Base-by-base conservation (phyloP, 2,888 invertebrate species). In the Platerodrilus igneus region DNA sequence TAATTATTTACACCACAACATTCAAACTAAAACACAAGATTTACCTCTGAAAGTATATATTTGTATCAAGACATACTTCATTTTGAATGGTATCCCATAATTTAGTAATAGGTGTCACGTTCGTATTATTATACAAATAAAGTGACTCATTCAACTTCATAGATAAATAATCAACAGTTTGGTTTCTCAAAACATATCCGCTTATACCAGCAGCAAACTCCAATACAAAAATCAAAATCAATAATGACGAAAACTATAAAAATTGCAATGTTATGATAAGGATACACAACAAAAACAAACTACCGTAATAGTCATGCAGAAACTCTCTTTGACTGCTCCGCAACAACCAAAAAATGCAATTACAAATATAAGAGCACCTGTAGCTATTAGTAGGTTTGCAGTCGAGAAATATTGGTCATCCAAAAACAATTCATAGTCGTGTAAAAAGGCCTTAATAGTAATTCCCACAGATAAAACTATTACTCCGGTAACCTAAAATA, bases 341-440 rank as follows among this genome's bases (percentile, higher is more conserved):
- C 93, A 95, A 72, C 95, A 96, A 48, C 95, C 96, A 55, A 95
- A 84, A 76, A 94, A 94, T 29, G 94, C 91, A 8, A 95, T 86
- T 34, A 93, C 71, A 67, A 94, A 91, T 56, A 95, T 86, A 45
- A 93, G 75, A 10, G 83, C 72, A n/a, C 95, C 94, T 5, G 91
- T 85, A 30, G 89, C 78, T 57, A 96, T 90, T 48, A 95, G 75
- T 37, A 94, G 75, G 25, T 89, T 80, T 1, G 94, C 90, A 0
- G 86, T 83, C 1, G 87, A 84, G 71, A 89, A 84, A 69, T 91
- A 84, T 62, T 80, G 80, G 59, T 80, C 82, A 59, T 83, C 84
- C 7, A 92, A 79, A 60, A 93, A 81, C 61, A 83, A 79, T 36
- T 83, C 78, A 69, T 89, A 91, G 43, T 83, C 79, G 23, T 77